phyloP scores from a whole-genome alignment of 1,140 invertebrate species.

The Pomacea maculata region DNA sequence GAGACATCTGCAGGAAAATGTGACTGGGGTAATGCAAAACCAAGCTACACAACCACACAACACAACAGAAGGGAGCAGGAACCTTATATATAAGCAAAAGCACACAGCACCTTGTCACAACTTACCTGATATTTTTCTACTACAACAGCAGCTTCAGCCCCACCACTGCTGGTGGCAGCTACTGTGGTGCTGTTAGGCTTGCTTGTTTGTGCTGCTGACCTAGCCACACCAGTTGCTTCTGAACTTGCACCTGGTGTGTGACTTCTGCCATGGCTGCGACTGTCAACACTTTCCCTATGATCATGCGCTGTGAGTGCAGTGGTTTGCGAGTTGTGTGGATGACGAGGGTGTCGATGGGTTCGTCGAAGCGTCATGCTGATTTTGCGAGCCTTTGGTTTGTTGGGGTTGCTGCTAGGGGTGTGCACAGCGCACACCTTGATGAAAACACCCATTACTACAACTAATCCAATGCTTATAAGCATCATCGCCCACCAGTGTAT shows the following conservation, averaged over 20 bases:
- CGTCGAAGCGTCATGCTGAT: slow-evolving; percentile 44
- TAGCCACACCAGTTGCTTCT: not conserved
- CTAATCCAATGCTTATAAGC: slow-evolving; percentile 87
- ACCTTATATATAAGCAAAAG: not conserved
- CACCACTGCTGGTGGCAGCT: not conserved
- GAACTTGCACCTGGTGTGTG: not conserved
- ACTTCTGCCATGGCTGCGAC: not conserved
- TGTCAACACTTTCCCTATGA: not conserved
- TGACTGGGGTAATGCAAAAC: no score
- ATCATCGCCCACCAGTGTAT: slow-evolving; percentile 98
- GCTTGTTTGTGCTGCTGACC: not conserved
- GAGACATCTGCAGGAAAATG: no score
- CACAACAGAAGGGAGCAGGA: no score
- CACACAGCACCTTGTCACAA: not conserved
- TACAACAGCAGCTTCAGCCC: slow-evolving; percentile 9
- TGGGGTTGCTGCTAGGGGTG: slow-evolving; percentile 95
- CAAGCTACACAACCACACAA: no score
- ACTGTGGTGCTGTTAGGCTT: not conserved
- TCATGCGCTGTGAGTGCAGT: slow-evolving; percentile 10
- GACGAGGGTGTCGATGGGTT: slow-evolving; percentile 24
- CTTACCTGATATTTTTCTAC: slow-evolving; percentile 21
- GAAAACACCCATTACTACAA: slow-evolving; percentile 97
- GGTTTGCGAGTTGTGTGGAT: not conserved
- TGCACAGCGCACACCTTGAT: slow-evolving; percentile 99
- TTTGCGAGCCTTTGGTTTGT: slow-evolving; percentile 57